Conservation (phyloP, 2,113 vertebrate species). For the Hydrochoerus hydrochaeris region DNA sequence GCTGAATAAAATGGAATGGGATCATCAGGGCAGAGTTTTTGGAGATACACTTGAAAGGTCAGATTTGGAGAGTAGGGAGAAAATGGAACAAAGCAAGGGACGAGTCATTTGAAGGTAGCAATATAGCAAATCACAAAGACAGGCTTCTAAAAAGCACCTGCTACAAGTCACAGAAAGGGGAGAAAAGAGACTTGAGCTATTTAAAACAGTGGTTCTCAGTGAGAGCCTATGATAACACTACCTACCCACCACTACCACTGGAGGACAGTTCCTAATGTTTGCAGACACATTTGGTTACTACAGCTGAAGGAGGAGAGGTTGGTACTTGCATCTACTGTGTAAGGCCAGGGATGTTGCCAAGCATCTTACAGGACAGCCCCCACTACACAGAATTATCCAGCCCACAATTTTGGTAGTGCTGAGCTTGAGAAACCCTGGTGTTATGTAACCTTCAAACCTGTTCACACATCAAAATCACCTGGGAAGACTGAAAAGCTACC, state of each 20-base stretch:
- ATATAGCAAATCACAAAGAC: neutral
- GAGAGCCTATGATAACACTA: neutral
- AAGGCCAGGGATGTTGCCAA: neutral
- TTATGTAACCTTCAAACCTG: neutral
- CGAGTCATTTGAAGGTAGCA: neutral
- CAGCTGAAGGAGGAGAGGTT: neutral
- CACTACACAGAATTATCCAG: neutral
- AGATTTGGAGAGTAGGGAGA: neutral
- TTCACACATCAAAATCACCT: neutral
- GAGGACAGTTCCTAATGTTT: neutral
- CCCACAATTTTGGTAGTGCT: neutral
- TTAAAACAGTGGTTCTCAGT: neutral
- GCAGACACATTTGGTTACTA: neutral
- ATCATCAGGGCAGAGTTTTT: neutral
- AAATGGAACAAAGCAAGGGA: neutral
- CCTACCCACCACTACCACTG: fast-evolving
- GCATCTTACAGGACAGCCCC: neutral
- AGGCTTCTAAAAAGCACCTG: neutral
- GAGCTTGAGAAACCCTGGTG: neutral
- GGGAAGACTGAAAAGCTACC: neutral
- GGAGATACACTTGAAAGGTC: neutral
- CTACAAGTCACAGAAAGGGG: neutral
- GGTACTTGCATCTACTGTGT: neutral
- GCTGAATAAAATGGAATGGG: neutral
- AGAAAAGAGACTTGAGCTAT: too few relatives aligned